Conservation (phyloP, 2,797 vertebrate species). For the Phaenicophaeus curvirostris region DNA sequence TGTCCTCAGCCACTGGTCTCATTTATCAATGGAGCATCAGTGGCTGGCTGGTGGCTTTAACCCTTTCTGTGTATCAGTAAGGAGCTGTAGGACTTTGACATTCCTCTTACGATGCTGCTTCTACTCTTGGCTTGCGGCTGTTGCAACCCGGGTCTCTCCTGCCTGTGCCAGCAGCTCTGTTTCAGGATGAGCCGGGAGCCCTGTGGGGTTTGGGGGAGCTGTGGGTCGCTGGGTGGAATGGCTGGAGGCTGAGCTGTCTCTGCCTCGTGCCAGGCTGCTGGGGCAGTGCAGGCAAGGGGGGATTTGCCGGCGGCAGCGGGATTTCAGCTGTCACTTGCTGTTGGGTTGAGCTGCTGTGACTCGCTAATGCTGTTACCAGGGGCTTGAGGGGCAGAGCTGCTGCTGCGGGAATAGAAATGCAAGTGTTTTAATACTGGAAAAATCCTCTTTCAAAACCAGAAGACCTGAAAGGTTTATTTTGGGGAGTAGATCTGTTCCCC, state of each 20-base stretch:
- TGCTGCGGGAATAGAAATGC: not conserved
- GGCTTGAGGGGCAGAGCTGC: constrained; percentile 14
- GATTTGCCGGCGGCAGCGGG: not conserved
- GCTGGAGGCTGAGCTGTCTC: not conserved
- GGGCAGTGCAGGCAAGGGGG: not conserved
- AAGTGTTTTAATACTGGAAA: not conserved
- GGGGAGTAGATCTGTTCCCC: not conserved
- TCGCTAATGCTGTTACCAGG: constrained; percentile 30
- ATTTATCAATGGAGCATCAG: constrained; percentile 32
- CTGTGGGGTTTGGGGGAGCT: not conserved
- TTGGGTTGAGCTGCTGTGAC: constrained; percentile 52
- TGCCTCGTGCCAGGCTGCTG: not conserved
- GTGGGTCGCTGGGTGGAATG: not conserved
- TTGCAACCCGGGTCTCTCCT: not conserved
- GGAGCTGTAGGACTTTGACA: not conserved
- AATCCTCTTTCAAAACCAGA: constrained; percentile 12
- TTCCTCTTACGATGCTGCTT: not conserved
- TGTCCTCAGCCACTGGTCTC: constrained; percentile 15
- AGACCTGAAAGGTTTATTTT: not conserved
- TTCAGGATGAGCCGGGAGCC: not conserved
- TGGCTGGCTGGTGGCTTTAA: not conserved
- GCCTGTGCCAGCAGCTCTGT: not conserved
- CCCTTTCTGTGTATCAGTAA: not conserved
- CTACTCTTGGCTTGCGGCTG: not conserved
- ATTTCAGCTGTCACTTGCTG: constrained; percentile 58